A percentile compares a stretch with the other conserved stretches of the same genome.
These are phyloP conservation scores for Pollimyrus isidori DNA, from an alignment of 2,113 vertebrate species.

Conservation along the genomic window DNA sequence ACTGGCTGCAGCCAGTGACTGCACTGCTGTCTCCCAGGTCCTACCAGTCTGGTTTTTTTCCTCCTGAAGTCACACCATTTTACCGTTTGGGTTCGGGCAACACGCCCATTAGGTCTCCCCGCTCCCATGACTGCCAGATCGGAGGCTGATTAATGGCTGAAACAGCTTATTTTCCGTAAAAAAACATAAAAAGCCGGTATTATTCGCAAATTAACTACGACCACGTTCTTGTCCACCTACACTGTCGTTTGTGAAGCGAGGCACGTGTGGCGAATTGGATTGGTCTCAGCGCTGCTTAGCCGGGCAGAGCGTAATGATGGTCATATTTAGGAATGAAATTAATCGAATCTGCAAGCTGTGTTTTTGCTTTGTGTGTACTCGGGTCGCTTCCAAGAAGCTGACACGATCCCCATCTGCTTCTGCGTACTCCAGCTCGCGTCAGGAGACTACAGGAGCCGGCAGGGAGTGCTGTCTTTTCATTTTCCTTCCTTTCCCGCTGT, in stretches of 20 bases:
- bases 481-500: not conserved
- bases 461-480: not conserved
- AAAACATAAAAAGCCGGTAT: not conserved
- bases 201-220: not conserved
- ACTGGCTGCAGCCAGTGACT: constrained; percentile 43
- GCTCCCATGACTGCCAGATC: constrained; percentile 25
- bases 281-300: not conserved
- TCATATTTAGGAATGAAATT: not conserved
- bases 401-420: not conserved
- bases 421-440: not conserved
- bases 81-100: constrained; percentile 26
- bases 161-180: constrained; percentile 4
- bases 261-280: not conserved
- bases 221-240: not conserved
- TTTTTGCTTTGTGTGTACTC: not conserved
- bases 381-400: not conserved
- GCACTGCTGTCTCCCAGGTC: constrained; percentile 36
- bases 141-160: constrained; percentile 8
- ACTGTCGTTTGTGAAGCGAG: not conserved
- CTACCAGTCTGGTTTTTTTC: constrained; percentile 37
- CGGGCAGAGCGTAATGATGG: not conserved
- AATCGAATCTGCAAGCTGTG: not conserved
- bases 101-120: constrained; percentile 36
- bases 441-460: not conserved
- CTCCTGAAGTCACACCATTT: constrained; percentile 31